Percentiles rank a stretch among this genome's conserved stretches.
phyloP scores from a whole-genome alignment of 2,888 invertebrate species.

The Auanema freiburgensis region DNA sequence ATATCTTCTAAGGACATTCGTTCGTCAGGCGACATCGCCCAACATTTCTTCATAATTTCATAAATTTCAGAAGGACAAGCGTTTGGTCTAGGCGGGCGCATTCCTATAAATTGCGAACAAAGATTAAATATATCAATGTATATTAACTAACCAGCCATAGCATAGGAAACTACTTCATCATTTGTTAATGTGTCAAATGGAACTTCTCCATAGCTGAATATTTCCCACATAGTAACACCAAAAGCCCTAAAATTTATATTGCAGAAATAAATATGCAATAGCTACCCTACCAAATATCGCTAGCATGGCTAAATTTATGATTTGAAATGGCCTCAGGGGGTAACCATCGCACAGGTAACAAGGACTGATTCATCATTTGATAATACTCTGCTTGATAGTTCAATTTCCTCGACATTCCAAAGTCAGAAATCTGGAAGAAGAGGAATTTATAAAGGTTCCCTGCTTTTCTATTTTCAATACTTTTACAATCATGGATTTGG shows the following conservation, averaged over 20 bases:
- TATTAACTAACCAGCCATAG: constrained; percentile 12
- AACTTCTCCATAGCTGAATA: constrained; percentile 92
- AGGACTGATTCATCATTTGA: constrained; percentile 42
- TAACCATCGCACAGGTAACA: constrained; percentile 80
- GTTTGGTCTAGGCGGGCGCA: constrained; percentile 86
- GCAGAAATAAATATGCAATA: not conserved
- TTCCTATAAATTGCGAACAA: constrained; percentile 69
- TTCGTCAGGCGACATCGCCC: constrained; percentile 87
- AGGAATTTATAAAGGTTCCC: too few relatives aligned
- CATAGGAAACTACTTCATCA: constrained; percentile 82
- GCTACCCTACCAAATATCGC: constrained; percentile 86
- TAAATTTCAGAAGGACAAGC: constrained; percentile 82
- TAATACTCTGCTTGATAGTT: constrained; percentile 57
- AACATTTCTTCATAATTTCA: constrained; percentile 93
- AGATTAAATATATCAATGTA: not conserved
- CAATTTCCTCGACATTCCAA: constrained; percentile 60
- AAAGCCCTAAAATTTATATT: constrained; percentile 70
- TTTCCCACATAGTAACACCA: constrained; percentile 97
- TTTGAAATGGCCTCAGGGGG: constrained; percentile 95
- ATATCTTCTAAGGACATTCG: constrained; percentile 90
- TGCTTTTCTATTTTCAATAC: too few relatives aligned
- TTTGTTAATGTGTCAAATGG: constrained; percentile 93
- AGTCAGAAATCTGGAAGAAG: constrained; percentile 53
- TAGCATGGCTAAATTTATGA: constrained; percentile 94
- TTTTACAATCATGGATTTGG: too few relatives aligned